Conservation (phyloP, 2,888 invertebrate genomes). For the Diaprepes abbreviatus region DNA sequence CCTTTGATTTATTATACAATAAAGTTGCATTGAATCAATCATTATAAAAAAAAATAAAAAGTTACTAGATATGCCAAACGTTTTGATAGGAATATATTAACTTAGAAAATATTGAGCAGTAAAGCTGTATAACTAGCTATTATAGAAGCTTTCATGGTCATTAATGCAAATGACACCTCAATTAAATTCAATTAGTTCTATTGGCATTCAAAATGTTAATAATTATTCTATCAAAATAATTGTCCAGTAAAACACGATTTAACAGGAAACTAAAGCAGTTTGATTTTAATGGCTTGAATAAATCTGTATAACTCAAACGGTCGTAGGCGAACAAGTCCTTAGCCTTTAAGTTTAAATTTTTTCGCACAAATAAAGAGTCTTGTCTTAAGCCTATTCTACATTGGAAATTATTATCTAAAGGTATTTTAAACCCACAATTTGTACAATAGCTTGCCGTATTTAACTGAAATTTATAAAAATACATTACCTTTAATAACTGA, state of each 20-base stretch:
- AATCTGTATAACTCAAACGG: slow-evolving; percentile 8
- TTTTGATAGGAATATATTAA: no score
- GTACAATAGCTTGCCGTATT: no score
- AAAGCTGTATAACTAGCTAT: no score
- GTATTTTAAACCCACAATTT: no score
- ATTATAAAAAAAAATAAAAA: no score
- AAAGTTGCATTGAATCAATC: no score
- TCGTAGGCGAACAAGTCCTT: slow-evolving; percentile 14
- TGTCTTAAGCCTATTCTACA: background rate
- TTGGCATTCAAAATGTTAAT: slow-evolving; percentile 16
- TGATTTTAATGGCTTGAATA: slow-evolving; percentile 1
- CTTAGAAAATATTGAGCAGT: no score
- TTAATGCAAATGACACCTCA: background rate
- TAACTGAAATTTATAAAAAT: no score
- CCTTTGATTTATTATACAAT: no score
- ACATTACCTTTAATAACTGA: no score
- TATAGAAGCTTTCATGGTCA: background rate
- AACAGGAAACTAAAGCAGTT: slow-evolving; percentile 1
- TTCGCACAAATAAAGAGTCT: background rate
- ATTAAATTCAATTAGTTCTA: slow-evolving; percentile 11
- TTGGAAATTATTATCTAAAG: no score
- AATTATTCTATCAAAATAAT: slow-evolving; percentile 20
- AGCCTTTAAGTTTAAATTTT: background rate
- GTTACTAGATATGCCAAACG: no score
- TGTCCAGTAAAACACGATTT: slow-evolving; percentile 11